These are phyloP conservation scores for Brotogeris chrysoptera DNA, from an alignment of 2,797 vertebrate genomes.

Conservation along the genomic window DNA sequence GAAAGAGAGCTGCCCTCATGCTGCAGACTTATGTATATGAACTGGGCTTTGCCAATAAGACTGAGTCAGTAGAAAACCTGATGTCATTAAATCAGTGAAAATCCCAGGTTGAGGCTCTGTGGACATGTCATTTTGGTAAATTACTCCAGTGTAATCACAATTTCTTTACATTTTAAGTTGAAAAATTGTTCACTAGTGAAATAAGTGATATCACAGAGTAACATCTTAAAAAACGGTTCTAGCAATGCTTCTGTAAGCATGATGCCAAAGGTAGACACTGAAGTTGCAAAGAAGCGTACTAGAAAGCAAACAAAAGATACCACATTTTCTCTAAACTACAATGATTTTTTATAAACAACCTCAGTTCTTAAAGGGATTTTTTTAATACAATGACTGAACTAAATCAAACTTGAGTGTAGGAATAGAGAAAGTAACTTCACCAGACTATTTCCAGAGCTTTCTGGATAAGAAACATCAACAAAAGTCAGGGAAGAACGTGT, in stretches of 20 bases:
- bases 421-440: background rate
- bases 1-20: background rate
- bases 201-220: background rate
- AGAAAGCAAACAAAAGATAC: background rate
- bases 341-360: background rate
- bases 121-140: background rate
- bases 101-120: accelerated
- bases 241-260: background rate
- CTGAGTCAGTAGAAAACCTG: background rate
- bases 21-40: background rate
- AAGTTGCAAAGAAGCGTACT: background rate
- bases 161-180: background rate
- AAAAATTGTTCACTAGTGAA: background rate
- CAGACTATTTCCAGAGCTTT: background rate
- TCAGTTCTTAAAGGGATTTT: background rate
- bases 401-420: background rate
- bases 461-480: background rate
- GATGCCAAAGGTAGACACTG: background rate
- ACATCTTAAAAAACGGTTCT: background rate
- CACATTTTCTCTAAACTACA: background rate
- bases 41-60: background rate
- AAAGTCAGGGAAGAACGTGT: background rate
- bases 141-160: background rate
- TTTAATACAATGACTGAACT: background rate
- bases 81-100: background rate